Evolutionary conservation across 2,888 invertebrate species (phyloP).

Genomic region (Netelia melanura): DNA sequence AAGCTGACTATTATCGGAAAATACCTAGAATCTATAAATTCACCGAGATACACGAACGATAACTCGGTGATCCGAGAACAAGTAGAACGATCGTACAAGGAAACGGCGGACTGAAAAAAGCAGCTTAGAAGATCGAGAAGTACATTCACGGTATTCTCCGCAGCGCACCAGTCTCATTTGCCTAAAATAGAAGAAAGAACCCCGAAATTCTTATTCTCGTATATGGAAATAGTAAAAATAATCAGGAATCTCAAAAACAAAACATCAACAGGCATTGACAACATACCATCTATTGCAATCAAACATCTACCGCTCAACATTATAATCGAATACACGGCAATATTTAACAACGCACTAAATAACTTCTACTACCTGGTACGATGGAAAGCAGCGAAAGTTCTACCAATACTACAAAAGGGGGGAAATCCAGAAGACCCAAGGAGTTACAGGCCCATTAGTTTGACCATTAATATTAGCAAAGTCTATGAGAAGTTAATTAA

Average conservation of each 20-base stretch:
- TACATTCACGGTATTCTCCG: conserved; percentile 14
- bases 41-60: conserved; percentile 42
- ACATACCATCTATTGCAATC: neutral
- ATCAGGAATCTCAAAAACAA: conserved; percentile 40
- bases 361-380: too few species aligned
- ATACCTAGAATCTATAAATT: conserved; percentile 20
- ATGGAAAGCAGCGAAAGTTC: too few species aligned
- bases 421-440: neutral
- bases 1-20: neutral
- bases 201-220: neutral
- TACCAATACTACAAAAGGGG: too few species aligned
- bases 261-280: conserved; percentile 33
- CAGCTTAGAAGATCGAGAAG: neutral
- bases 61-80: neutral
- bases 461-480: conserved; percentile 59
- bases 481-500: conserved; percentile 59
- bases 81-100: conserved; percentile 10
- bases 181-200: conserved; percentile 2
- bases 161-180: conserved; percentile 9
- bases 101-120: neutral
- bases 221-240: neutral
- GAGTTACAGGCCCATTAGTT: conserved; percentile 64
- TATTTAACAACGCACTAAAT: too few species aligned
- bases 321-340: too few species aligned
- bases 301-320: too few species aligned